These are phyloP conservation scores for Zaprionus tsacasi DNA, from an alignment of 1,140 invertebrate genomes.

Conservation along the genomic window DNA sequence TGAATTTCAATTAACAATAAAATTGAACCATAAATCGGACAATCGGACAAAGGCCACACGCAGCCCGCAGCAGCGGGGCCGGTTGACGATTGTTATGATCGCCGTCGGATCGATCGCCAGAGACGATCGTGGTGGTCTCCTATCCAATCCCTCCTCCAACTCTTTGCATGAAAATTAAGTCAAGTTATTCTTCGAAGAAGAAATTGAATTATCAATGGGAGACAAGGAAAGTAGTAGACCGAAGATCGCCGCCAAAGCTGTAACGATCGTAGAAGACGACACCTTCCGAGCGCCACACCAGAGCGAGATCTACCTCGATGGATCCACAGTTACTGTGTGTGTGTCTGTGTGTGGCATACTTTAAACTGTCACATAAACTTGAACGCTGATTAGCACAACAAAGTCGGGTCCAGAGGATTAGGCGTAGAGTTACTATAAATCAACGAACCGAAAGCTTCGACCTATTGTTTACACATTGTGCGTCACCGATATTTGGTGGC, in stretches of 20 bases:
- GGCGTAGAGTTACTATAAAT: conserved; percentile 67
- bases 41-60: conserved; percentile 64
- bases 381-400: conserved; percentile 82
- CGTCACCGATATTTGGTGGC: conserved; percentile 72
- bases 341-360: conserved; percentile 72
- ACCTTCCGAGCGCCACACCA: conserved; percentile 73
- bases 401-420: conserved; percentile 76
- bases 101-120: conserved; percentile 36
- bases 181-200: conserved; percentile 61
- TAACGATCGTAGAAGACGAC: conserved; percentile 66
- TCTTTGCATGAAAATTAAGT: conserved; percentile 65
- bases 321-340: conserved; percentile 13
- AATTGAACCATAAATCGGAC: conserved; percentile 77
- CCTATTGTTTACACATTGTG: conserved; percentile 76
- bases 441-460: conserved; percentile 55
- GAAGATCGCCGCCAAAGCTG: conserved; percentile 36
- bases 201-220: conserved; percentile 78
- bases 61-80: conserved; percentile 59
- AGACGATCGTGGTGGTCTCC: conserved; percentile 65
- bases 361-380: conserved; percentile 83
- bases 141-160: not conserved
- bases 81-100: conserved; percentile 77
- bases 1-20: conserved; percentile 84
- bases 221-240: conserved; percentile 61
- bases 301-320: conserved; percentile 10